phyloP scores from a whole-genome alignment of 1,140 invertebrate genomes.

The Chlorops oryzae region DNA sequence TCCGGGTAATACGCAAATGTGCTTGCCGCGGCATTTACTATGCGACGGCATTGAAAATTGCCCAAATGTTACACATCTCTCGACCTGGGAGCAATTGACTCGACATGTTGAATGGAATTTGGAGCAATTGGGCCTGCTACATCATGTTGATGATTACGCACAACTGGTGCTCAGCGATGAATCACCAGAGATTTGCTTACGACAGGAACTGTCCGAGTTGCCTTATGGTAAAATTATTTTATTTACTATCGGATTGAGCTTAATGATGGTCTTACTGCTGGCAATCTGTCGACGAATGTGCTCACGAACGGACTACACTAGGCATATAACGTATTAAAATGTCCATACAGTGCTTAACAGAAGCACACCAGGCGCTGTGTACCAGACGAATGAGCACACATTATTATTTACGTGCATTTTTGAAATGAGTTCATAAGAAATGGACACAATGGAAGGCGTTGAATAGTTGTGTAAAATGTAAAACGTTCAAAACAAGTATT shows the following conservation, averaged over 20 bases:
- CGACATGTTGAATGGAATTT: constrained; percentile 54
- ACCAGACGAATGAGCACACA: not conserved
- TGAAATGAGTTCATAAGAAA: constrained; percentile 31
- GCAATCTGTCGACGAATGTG: constrained; percentile 48
- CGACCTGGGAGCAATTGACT: constrained; percentile 49
- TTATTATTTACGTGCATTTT: not conserved
- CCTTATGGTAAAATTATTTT: constrained; percentile 53
- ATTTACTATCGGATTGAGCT: constrained; percentile 49
- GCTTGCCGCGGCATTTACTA: constrained; percentile 71
- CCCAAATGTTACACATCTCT: constrained; percentile 58
- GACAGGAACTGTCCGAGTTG: constrained; percentile 37
- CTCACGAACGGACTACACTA: constrained; percentile 28
- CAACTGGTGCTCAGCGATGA: constrained; percentile 56
- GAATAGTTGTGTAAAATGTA: constrained; percentile 18
- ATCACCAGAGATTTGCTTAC: constrained; percentile 57
- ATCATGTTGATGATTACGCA: constrained; percentile 47
- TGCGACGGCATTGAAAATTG: constrained; percentile 85
- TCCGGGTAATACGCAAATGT: constrained; percentile 71
- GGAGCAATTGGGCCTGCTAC: constrained; percentile 52
- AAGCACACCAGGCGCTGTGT: not conserved
- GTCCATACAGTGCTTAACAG: not conserved
- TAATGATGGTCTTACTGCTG: constrained; percentile 46
- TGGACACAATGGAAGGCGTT: constrained; percentile 4
- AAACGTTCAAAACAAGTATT: too few species aligned
- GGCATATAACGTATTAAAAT: constrained; percentile 21